phyloP scores from a whole-genome alignment of 2,888 invertebrate species.

The Pristionchus japonicus region DNA sequence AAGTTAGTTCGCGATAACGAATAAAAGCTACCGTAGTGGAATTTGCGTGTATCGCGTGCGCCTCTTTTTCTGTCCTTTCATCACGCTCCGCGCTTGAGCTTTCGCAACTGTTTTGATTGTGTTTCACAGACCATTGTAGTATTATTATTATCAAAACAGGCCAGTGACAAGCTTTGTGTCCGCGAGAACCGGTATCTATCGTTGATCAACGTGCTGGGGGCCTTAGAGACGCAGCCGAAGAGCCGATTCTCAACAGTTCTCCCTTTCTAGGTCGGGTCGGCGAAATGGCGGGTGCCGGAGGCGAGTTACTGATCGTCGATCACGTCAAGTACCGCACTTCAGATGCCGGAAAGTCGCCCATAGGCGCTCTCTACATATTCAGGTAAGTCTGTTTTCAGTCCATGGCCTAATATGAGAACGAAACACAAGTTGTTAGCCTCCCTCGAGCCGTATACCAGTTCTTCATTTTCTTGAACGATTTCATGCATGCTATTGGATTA shows the following conservation, averaged over 20 bases:
- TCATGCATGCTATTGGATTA: no score
- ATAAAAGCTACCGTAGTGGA: neutral
- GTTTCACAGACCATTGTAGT: neutral
- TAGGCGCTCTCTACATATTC: conserved; percentile 64
- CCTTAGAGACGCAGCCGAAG: neutral
- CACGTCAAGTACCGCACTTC: conserved; percentile 70
- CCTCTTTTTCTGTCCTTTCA: neutral
- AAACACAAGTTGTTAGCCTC: no score
- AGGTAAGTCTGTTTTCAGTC: no score
- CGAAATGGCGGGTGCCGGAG: conserved; percentile 39
- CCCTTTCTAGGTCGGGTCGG: neutral
- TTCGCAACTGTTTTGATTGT: neutral
- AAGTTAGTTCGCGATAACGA: neutral
- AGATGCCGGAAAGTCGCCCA: conserved; percentile 69
- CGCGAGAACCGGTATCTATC: neutral
- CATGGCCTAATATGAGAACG: no score
- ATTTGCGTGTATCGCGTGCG: neutral
- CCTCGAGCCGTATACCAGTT: no score
- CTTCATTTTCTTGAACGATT: no score
- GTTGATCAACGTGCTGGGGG: no score
- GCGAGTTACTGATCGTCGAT: conserved; percentile 56
- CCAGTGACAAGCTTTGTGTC: neutral
- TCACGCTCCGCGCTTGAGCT: neutral
- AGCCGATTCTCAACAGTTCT: neutral
- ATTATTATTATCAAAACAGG: neutral